A percentile compares a stretch with the other conserved stretches of the same genome.
These are phyloP conservation scores for Pteruthius melanotis DNA, from an alignment of 2,113 vertebrate genomes.

Conservation along the genomic window DNA sequence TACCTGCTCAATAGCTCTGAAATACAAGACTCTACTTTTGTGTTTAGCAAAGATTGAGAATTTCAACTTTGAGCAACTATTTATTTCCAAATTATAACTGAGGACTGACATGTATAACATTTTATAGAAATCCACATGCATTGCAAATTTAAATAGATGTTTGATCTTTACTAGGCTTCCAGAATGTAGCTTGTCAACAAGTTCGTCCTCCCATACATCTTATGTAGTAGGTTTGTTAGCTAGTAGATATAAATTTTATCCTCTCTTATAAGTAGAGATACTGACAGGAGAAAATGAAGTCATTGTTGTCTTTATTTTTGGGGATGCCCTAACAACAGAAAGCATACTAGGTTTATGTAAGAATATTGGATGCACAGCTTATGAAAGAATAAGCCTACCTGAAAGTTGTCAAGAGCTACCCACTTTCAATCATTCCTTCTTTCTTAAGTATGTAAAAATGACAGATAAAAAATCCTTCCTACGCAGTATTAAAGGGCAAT, in stretches of 20 bases:
- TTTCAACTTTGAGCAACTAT: background rate
- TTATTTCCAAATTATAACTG: background rate
- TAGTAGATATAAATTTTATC: background rate
- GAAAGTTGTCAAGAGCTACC: slow-evolving; percentile 44
- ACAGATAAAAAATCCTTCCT: slow-evolving; percentile 17
- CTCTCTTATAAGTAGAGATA: background rate
- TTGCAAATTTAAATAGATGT: background rate
- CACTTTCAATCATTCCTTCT: slow-evolving; percentile 54
- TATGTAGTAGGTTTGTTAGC: background rate
- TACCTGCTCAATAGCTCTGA: background rate
- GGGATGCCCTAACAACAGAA: slow-evolving; percentile 24
- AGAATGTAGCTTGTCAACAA: slow-evolving; percentile 24
- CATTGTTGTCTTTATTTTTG: slow-evolving; percentile 27
- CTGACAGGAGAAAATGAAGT: slow-evolving; percentile 31
- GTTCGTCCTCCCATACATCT: slow-evolving; percentile 29
- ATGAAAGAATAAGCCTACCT: slow-evolving; percentile 26
- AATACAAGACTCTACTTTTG: background rate
- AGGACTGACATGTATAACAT: background rate
- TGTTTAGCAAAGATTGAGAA: background rate
- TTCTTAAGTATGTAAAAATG: slow-evolving; percentile 13
- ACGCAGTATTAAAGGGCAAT: background rate
- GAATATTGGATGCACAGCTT: background rate
- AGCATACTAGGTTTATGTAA: slow-evolving; percentile 17
- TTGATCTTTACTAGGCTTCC: background rate
- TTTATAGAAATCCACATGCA: background rate